Evolutionary conservation across 1,140 invertebrate species (phyloP), one percentile per base, ranked within the genome.

Genomic region (Drosophila eugracilis): DNA sequence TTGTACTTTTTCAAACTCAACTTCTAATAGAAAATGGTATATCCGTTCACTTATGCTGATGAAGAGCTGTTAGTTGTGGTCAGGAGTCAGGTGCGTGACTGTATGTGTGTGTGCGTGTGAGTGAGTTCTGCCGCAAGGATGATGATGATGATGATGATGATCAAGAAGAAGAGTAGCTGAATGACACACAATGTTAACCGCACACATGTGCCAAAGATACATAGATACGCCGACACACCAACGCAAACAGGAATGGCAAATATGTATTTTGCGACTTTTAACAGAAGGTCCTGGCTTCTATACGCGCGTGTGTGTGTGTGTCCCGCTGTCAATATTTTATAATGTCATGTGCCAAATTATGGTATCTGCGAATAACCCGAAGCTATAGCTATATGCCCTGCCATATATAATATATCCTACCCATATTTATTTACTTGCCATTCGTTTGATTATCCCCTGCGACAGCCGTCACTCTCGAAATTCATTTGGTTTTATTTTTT

Each of bases 281-380:
- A 63, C 55, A 70, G 78, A 19, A 62, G 70, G 66, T 53, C 22
- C 41, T 15, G n/a, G 28, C 15, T 44, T 48, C 9, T 30, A 10
- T 30, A 10, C 2, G 5, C 10, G n/a, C 42, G 36, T 24, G 30
- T 72, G 50, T 14, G 21, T 44, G 21, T 22, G 42, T 74, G 55
- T 41, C 30, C 28, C 53, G 48, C 34, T 73, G 60, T 81, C 78
- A 81, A 83, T 81, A 81, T 81, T 80, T 80, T 81, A 71, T 77
- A 80, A 81, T 49, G 73, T 39, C 78, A 63, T 81, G 78, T 80
- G 54, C 52, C 78, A 81, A 80, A 80, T 80, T 76, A 80, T 80
- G 65, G 36, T 50, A 24, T 17, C 39, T 24, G 49, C 34, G 32
- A 37, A 24, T 21, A n/a, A 37, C 34, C 34, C 30, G 19, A 36